Evolutionary conservation across 2,797 vertebrate genomes (phyloP), one percentile per base, ranked within the genome.

Genomic region (Enoplosus armatus): DNA sequence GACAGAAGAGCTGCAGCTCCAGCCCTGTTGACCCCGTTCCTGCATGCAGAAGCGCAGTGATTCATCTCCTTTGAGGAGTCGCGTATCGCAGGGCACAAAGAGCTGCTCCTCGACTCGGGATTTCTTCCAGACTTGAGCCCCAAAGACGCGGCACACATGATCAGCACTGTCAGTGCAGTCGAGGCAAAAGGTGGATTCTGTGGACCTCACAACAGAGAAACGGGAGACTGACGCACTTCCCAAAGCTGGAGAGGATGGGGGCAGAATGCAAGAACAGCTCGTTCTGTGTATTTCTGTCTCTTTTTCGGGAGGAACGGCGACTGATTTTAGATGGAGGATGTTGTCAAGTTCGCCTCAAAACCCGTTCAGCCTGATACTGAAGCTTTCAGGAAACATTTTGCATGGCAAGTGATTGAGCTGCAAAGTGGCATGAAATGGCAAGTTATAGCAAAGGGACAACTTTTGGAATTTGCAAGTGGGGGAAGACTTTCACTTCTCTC

Each of bases 141-240:
- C 3, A 7, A n/a, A 60, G 37, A 64, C 2, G 11, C 1, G 7
- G 35, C 31, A 22, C 11, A 56, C 60, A 66, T 66, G 69, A 79
- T 79, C 79, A 71, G 61, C 54, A 60, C 61, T 39, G 56, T 85
- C 79, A 70, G 15, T 3, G 27, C 56, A 56, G 65, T 51, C 60
- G 37, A 75, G 53, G 67, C 45, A 54, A 39, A n/a, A 51, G 54
- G 58, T 54, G 45, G 60, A 66, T n/a, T 47, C 62, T 78, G 62
- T 66, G 72, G 71, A 69, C 29, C 7, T 64, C 16, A 69, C 66
- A 41, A 24, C 47, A 75, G 33, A 75, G 37, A 45, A 24, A 24
- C 22, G 22, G 60, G 20, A 70, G 64, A 67, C 47, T 48, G 63
- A 66, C 24, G 15, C 26, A 33, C 41, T 20, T 55, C 29, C 35